These are phyloP conservation scores for Apamea anceps DNA, from an alignment of 2,888 invertebrate genomes.

Conservation along the genomic window DNA sequence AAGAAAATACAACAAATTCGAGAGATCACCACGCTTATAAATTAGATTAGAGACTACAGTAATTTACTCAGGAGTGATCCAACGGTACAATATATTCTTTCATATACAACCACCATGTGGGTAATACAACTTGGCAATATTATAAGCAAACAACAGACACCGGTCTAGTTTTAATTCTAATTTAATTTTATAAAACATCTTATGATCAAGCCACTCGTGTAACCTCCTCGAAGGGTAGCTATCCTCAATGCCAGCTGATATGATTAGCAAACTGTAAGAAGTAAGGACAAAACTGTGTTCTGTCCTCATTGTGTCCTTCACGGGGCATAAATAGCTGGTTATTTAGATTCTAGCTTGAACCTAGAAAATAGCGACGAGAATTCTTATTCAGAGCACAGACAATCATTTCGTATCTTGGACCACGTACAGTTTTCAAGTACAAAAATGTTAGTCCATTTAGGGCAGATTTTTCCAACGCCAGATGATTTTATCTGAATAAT, in stretches of 20 bases:
- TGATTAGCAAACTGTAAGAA: constrained; percentile 20
- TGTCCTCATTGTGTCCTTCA: constrained; percentile 3
- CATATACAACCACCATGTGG: background rate
- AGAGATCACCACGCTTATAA: background rate
- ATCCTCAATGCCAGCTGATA: background rate
- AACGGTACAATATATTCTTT: background rate
- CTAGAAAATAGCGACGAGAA: background rate
- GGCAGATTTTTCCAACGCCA: too few species aligned
- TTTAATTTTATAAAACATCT: background rate
- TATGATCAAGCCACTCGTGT: background rate
- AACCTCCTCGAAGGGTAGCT: background rate
- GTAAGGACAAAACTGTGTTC: background rate
- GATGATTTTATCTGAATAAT: too few species aligned
- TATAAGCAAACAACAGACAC: background rate
- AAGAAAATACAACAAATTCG: background rate
- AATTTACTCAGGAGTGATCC: too few species aligned
- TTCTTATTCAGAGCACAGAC: background rate
- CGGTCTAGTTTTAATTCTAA: background rate
- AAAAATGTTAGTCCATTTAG: background rate
- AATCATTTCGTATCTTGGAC: background rate
- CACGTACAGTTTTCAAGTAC: constrained; percentile 11
- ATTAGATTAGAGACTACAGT: too few species aligned
- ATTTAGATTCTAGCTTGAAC: background rate
- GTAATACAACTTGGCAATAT: background rate
- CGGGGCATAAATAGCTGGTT: background rate